phyloP scores from a whole-genome alignment of 2,797 vertebrate species.

The Acridotheres tristis region DNA sequence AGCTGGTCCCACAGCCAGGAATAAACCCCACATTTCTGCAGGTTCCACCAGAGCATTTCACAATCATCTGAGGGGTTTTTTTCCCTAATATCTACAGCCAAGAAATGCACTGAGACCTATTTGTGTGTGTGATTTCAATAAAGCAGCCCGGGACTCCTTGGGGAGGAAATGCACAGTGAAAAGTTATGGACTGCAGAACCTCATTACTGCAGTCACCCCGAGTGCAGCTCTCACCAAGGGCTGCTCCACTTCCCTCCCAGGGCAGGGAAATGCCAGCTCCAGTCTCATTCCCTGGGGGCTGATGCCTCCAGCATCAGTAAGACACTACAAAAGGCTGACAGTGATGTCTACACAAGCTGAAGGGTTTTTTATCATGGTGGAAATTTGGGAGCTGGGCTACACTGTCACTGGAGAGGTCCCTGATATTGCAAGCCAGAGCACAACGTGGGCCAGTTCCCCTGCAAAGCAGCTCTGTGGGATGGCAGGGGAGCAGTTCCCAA shows the following conservation, averaged over 20 bases:
- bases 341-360: neutral
- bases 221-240: neutral
- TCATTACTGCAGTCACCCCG: neutral
- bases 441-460: rapidly evolving
- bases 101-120: neutral
- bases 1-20: neutral
- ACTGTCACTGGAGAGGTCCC: neutral
- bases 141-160: neutral
- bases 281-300: neutral
- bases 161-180: constrained; percentile 16
- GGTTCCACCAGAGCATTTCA: neutral
- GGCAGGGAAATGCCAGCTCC: neutral
- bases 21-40: neutral
- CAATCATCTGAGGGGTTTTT: neutral
- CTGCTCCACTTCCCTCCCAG: neutral
- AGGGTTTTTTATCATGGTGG: neutral
- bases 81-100: neutral
- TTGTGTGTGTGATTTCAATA: neutral
- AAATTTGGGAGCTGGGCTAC: neutral
- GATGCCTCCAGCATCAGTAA: neutral
- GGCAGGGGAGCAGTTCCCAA: neutral
- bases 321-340: neutral
- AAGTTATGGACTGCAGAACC: neutral
- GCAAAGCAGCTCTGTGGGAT: neutral
- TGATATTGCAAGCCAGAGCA: neutral